Conservation (phyloP, 2,888 invertebrate genomes). For the Bhutanitis thaidina region DNA sequence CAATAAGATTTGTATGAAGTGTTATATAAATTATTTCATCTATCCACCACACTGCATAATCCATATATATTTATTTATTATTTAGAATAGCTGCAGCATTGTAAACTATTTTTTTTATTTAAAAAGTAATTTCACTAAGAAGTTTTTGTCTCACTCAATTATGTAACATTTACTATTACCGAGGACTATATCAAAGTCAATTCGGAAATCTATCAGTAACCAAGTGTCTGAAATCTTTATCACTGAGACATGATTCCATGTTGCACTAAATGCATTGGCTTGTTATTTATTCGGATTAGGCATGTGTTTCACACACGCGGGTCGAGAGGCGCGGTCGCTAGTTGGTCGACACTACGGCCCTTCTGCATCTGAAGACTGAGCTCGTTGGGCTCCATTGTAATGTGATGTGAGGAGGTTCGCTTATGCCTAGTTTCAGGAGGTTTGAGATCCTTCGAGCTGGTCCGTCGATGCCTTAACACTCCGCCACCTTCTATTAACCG, state of each 20-base stretch:
- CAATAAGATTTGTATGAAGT: not conserved
- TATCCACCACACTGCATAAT: conserved; percentile 22
- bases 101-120: conserved; percentile 11
- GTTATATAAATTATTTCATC: conserved; percentile 27
- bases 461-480: conserved; percentile 80
- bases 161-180: conserved; percentile 1
- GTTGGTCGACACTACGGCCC: conserved; percentile 68
- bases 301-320: conserved; percentile 44
- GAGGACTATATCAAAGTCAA: not conserved
- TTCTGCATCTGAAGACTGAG: conserved; percentile 56
- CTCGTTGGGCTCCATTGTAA: conserved; percentile 65
- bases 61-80: conserved; percentile 14
- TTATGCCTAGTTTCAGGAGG: conserved; percentile 57
- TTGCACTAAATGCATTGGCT: conserved; percentile 33
- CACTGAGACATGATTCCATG: conserved; percentile 11
- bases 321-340: conserved; percentile 45
- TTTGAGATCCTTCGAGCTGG: conserved; percentile 78
- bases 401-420: conserved; percentile 72
- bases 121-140: conserved; percentile 26
- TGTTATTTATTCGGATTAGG: not conserved
- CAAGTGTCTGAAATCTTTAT: not conserved
- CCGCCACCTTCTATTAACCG: conserved; percentile 62
- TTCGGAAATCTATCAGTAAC: not conserved
- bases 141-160: conserved; percentile 14
- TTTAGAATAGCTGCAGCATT: conserved; percentile 9